These are phyloP conservation scores for Scarus forsteni DNA, from an alignment of 2,797 vertebrate genomes.

Conservation along the genomic window DNA sequence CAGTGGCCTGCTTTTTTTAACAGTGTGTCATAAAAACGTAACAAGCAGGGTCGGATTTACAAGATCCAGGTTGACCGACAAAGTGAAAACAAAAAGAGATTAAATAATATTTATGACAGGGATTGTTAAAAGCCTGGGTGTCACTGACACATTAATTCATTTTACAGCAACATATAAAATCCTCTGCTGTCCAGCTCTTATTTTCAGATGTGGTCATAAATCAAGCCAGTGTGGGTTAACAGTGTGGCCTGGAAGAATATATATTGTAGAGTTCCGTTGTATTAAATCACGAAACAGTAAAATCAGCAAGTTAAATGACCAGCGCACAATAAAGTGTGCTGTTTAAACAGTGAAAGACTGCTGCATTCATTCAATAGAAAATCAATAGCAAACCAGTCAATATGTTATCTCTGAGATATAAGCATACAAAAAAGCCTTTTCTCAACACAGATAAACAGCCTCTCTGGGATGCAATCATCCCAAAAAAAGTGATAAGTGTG, in stretches of 20 bases:
- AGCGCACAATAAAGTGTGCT: not conserved
- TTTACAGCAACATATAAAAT: not conserved
- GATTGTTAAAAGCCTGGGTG: not conserved
- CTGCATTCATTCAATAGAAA: not conserved
- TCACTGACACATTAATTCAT: not conserved
- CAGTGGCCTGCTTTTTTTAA: slow-evolving; percentile 12
- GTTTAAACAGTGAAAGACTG: not conserved
- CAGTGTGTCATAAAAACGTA: slow-evolving; percentile 40
- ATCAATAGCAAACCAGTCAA: not conserved
- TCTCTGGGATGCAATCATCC: not conserved
- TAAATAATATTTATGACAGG: not conserved
- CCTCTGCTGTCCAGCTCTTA: not conserved
- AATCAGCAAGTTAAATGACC: not conserved
- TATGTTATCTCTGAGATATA: not conserved
- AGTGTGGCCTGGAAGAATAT: not conserved
- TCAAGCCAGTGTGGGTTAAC: slow-evolving; percentile 16
- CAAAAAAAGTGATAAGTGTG: not conserved
- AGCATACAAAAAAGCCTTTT: not conserved
- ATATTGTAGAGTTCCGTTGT: not conserved
- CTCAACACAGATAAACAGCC: not conserved
- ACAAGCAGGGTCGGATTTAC: slow-evolving; percentile 6
- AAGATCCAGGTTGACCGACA: slow-evolving; percentile 4
- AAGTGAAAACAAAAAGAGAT: not conserved
- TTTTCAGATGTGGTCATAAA: not conserved
- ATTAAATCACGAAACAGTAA: not conserved